Conservation (phyloP, 2,888 invertebrate species). For the Cerastis rubricosa region DNA sequence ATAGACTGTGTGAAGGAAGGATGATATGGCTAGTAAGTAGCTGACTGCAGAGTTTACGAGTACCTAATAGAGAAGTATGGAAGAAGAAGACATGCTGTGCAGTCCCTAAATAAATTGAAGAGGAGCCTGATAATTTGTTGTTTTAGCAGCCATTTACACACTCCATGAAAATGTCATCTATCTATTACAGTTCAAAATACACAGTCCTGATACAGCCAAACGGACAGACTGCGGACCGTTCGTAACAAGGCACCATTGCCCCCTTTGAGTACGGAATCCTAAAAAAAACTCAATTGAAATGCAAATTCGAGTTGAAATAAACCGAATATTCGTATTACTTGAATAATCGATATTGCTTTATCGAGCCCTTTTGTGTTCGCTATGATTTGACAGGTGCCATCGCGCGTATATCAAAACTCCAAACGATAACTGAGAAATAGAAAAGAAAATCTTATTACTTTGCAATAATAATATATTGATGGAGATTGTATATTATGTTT, state of each 20-base stretch:
- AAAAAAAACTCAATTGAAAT: conserved; percentile 38
- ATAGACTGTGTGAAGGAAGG: too few relatives aligned
- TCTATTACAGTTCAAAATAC: not conserved
- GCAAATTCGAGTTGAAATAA: conserved; percentile 57
- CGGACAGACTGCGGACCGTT: not conserved
- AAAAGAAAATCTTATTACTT: conserved; percentile 56
- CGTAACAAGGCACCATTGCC: not conserved
- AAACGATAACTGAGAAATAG: conserved; percentile 39
- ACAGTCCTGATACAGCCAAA: not conserved
- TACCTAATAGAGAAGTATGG: too few relatives aligned
- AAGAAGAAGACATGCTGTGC: too few relatives aligned
- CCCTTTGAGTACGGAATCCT: not conserved
- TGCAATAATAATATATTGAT: conserved; percentile 41
- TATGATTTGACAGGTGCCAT: conserved; percentile 65
- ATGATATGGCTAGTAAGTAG: too few relatives aligned
- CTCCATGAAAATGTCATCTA: not conserved
- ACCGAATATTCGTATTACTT: conserved; percentile 54
- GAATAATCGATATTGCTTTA: conserved; percentile 59
- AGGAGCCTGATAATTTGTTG: not conserved
- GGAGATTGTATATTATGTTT: conserved; percentile 26
- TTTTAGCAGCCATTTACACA: not conserved
- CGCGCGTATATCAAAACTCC: conserved; percentile 57
- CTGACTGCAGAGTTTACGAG: too few relatives aligned
- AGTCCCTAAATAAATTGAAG: too few relatives aligned
- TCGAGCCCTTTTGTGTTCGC: conserved; percentile 50